Evolutionary conservation across 2,888 invertebrate genomes (phyloP).

Genomic region (Pyrgus malvae): DNA sequence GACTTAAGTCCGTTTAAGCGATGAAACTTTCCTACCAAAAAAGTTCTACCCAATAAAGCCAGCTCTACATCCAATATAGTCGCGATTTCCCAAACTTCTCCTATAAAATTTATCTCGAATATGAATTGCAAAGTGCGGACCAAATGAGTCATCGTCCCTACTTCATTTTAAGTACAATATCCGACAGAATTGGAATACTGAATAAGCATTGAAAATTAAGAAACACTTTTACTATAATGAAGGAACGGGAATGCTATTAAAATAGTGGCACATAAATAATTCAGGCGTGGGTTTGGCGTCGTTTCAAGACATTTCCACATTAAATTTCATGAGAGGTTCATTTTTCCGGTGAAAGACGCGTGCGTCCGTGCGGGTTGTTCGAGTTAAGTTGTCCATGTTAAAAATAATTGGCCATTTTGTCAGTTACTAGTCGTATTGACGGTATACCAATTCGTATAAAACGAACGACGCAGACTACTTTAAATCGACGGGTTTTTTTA

Average conservation of each 20-base stretch:
- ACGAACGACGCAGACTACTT: neutral
- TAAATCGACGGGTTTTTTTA: neutral
- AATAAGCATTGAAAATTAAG: conserved; percentile 69
- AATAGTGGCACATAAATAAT: conserved; percentile 79
- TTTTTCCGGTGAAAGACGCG: conserved; percentile 66
- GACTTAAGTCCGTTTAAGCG: conserved; percentile 7
- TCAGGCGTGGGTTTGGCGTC: conserved; percentile 76
- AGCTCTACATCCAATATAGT: conserved; percentile 13
- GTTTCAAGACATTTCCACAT: conserved; percentile 80
- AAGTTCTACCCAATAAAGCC: conserved; percentile 5
- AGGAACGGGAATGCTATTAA: conserved; percentile 74
- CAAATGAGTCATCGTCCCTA: conserved; percentile 38
- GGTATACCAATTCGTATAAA: conserved; percentile 29
- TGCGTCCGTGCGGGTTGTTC: conserved; percentile 47
- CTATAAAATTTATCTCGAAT: conserved; percentile 12
- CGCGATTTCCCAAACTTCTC: neutral
- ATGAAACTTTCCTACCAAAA: conserved; percentile 9
- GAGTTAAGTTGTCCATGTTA: conserved; percentile 39
- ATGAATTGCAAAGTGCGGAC: conserved; percentile 23
- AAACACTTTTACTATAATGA: conserved; percentile 74
- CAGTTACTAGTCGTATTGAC: conserved; percentile 33
- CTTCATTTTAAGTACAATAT: conserved; percentile 43
- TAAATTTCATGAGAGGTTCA: conserved; percentile 80
- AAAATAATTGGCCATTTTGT: conserved; percentile 53
- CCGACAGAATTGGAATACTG: conserved; percentile 52